Evolutionary conservation across 2,113 vertebrate species (phyloP).

Genomic region (Brevimyrus niger): DNA sequence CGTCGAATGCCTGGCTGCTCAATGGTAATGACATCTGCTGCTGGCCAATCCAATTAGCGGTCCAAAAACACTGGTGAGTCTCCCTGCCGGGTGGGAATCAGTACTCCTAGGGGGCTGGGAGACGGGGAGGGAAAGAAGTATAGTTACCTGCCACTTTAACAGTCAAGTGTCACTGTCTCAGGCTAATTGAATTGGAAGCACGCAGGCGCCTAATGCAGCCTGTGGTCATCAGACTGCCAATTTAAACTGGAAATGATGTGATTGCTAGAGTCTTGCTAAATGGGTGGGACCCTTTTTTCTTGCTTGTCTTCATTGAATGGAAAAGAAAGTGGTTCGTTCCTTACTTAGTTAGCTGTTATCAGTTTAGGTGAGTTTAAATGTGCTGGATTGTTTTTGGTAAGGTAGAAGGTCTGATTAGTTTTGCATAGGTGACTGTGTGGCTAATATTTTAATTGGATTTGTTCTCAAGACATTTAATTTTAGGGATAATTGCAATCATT

Average conservation of each 20-base stretch:
- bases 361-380: not conserved
- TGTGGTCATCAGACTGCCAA: conserved; percentile 60
- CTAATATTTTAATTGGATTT: not conserved
- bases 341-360: conserved; percentile 4
- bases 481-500: not conserved
- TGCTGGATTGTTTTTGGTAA: not conserved
- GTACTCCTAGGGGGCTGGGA: conserved; percentile 42
- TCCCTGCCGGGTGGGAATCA: conserved; percentile 49
- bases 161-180: conserved; percentile 76
- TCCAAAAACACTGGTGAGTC: conserved; percentile 65
- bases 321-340: not conserved
- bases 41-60: conserved; percentile 74
- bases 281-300: conserved; percentile 41
- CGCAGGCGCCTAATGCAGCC: conserved; percentile 64
- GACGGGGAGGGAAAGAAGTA: conserved; percentile 64
- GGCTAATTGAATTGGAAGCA: conserved; percentile 79
- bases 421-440: not conserved
- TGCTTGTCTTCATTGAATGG: conserved; percentile 13
- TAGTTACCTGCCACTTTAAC: conserved; percentile 76
- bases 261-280: conserved; percentile 68
- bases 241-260: conserved; percentile 70
- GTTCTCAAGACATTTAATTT: not conserved
- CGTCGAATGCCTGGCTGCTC: conserved; percentile 75
- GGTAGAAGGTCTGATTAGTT: not conserved
- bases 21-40: conserved; percentile 78